Evolutionary conservation across 2,113 vertebrate species (phyloP).

Genomic region (Prietella phreatophila): DNA sequence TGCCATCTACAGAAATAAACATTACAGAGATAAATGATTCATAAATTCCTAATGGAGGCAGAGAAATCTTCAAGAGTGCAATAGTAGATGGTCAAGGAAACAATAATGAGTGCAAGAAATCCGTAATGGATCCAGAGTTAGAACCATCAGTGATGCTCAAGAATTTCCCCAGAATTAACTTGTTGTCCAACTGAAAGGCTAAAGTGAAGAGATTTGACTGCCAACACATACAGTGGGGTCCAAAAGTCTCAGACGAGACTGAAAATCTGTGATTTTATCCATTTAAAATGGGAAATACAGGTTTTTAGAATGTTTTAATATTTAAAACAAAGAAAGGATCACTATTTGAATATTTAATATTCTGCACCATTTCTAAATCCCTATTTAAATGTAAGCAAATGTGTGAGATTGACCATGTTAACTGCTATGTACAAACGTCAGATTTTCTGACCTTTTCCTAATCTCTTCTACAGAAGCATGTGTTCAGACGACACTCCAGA

Average conservation of each 20-base stretch:
- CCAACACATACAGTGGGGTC: not conserved
- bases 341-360: not conserved
- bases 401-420: not conserved
- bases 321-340: not conserved
- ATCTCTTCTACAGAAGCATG: not conserved
- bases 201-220: not conserved
- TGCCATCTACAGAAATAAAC: constrained; percentile 51
- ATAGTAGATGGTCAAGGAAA: not conserved
- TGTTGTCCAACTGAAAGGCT: not conserved
- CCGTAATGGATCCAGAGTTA: not conserved
- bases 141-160: not conserved
- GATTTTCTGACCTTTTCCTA: too few relatives aligned
- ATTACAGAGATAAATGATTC: not conserved
- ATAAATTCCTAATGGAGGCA: not conserved
- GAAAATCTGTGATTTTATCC: not conserved
- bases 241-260: not conserved
- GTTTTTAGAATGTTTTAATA: not conserved
- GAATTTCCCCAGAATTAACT: not conserved
- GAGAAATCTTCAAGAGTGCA: not conserved
- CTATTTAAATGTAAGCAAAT: not conserved
- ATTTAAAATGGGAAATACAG: not conserved
- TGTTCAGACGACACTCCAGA: not conserved
- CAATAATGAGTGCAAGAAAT: not conserved
- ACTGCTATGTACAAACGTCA: not conserved
- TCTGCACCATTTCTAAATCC: not conserved